Conservation (phyloP, 2,797 vertebrate genomes). For the Thaleichthys pacificus region DNA sequence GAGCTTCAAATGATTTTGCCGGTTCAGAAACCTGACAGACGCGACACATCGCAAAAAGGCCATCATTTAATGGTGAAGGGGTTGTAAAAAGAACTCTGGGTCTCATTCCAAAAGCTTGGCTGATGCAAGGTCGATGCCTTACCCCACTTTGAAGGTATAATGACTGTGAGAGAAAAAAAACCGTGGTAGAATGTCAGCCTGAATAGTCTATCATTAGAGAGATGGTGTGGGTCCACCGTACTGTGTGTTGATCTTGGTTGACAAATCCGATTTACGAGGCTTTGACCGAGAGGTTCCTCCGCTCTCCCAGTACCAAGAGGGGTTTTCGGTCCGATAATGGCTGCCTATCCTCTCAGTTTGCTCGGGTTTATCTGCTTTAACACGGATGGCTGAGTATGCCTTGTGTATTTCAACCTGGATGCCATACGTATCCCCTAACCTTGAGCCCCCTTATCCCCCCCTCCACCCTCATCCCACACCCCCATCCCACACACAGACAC, state of each 20-base stretch:
- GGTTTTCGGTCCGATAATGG: background rate
- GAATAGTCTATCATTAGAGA: background rate
- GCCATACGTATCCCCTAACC: conserved; percentile 31
- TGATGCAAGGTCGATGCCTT: conserved; percentile 5
- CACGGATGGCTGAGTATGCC: too few species aligned
- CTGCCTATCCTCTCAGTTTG: too few species aligned
- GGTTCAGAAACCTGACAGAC: conserved; percentile 34
- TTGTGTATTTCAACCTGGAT: background rate
- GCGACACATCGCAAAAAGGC: conserved; percentile 33
- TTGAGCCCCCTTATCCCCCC: conserved; percentile 12
- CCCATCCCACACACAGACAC: conserved; percentile 16
- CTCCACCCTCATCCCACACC: background rate
- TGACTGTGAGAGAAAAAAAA: background rate
- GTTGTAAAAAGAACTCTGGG: conserved; percentile 22
- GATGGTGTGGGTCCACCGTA: background rate
- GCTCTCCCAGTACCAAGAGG: background rate
- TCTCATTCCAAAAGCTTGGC: conserved; percentile 6
- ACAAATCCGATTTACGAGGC: background rate
- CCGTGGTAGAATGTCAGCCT: background rate
- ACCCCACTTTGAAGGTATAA: conserved; percentile 1
- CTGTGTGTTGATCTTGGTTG: background rate
- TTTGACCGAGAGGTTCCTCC: background rate
- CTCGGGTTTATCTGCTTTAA: too few species aligned
- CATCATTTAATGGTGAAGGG: conserved; percentile 22
- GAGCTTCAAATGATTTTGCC: conserved; percentile 32